A percentile compares a stretch with the other conserved stretches of the same genome.
phyloP scores from a whole-genome alignment of 2,888 invertebrate species.

The Harpalus rubripes region DNA sequence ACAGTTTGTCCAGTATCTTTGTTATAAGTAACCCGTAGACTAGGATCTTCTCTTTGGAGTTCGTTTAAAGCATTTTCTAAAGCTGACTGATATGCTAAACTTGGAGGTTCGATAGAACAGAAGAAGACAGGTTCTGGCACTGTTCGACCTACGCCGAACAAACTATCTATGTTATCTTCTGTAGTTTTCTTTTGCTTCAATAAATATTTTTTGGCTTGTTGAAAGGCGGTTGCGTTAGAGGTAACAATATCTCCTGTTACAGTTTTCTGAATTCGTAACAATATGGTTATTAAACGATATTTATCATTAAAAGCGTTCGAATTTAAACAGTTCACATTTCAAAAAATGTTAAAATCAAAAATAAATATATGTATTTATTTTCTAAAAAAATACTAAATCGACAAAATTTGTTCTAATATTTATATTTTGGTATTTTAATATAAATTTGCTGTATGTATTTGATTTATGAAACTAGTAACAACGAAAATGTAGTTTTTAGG shows the following conservation, averaged over 20 bases:
- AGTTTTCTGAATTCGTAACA: conserved; percentile 78
- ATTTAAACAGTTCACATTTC: neutral
- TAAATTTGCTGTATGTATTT: too few relatives aligned
- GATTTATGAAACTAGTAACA: too few relatives aligned
- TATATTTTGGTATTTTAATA: too few relatives aligned
- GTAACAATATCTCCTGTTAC: conserved; percentile 88
- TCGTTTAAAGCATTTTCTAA: conserved; percentile 90
- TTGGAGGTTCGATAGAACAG: conserved; percentile 96
- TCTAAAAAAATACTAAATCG: neutral
- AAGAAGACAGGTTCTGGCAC: conserved; percentile 97
- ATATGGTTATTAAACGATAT: conserved; percentile 25
- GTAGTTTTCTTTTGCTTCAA: conserved; percentile 72
- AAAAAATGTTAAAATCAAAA: too few relatives aligned
- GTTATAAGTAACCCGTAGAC: conserved; percentile 87
- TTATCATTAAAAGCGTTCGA: neutral
- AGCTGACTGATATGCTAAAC: conserved; percentile 84
- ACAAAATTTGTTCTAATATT: neutral
- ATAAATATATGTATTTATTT: too few relatives aligned
- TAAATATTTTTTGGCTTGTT: conserved; percentile 80
- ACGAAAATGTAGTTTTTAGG: too few relatives aligned
- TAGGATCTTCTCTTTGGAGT: conserved; percentile 94
- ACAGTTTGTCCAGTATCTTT: conserved; percentile 92
- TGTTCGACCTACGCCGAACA: conserved; percentile 81
- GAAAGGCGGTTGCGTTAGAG: conserved; percentile 79
- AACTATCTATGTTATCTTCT: conserved; percentile 73